Conservation (phyloP, 2,888 invertebrate genomes). For the Leptopterna dolabrata region DNA sequence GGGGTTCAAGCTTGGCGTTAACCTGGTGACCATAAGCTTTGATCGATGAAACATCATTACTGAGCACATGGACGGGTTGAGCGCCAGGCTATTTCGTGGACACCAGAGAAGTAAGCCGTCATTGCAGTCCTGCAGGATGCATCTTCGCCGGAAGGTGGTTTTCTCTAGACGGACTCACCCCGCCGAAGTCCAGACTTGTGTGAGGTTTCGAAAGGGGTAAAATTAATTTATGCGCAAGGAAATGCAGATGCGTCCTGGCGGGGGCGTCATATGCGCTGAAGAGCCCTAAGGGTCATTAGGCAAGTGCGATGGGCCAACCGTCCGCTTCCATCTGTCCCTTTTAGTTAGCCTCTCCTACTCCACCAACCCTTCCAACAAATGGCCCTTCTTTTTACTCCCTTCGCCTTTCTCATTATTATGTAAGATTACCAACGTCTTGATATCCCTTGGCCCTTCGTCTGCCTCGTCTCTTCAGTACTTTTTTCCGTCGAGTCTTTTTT, state of each 20-base stretch:
- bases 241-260: slow-evolving; percentile 37
- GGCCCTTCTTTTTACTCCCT: slow-evolving; percentile 36
- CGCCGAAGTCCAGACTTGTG: too few species aligned
- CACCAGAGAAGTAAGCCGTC: too few species aligned
- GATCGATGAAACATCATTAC: too few species aligned
- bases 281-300: slow-evolving; percentile 41
- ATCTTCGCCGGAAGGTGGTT: too few species aligned
- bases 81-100: too few species aligned
- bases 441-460: slow-evolving; percentile 16
- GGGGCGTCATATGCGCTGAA: slow-evolving; percentile 41
- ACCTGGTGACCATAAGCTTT: too few species aligned
- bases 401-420: slow-evolving; percentile 41
- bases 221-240: slow-evolving; percentile 41
- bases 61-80: too few species aligned
- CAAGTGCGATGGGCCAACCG: slow-evolving; percentile 9
- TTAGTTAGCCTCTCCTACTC: neutral
- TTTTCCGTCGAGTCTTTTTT: neutral
- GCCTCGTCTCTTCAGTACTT: neutral
- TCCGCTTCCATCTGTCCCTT: slow-evolving; percentile 21
- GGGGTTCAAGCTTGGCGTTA: too few species aligned
- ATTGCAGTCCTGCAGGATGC: too few species aligned
- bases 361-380: slow-evolving; percentile 40
- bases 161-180: too few species aligned
- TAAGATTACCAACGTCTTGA: slow-evolving; percentile 42
- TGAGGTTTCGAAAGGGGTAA: neutral